Percentiles rank a stretch among this genome's conserved stretches.
These are phyloP conservation scores for Macaria notata DNA, from an alignment of 2,888 invertebrate species.

Conservation along the genomic window DNA sequence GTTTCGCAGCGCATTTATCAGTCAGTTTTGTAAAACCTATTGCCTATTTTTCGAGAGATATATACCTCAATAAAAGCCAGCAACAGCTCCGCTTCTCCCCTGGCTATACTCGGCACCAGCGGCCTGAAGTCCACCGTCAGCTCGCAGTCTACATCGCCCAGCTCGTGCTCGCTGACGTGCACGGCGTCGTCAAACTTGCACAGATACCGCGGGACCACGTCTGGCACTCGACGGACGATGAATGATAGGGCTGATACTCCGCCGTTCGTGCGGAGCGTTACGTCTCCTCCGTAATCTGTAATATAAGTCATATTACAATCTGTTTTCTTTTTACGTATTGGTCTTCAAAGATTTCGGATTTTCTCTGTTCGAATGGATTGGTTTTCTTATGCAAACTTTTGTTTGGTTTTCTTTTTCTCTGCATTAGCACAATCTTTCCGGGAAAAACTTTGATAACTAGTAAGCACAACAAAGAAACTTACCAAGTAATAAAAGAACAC, in stretches of 20 bases:
- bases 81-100: conserved; percentile 87
- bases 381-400: too few species aligned
- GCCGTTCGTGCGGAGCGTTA: conserved; percentile 90
- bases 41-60: neutral
- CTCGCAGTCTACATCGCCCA: conserved; percentile 93
- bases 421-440: too few species aligned
- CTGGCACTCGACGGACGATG: conserved; percentile 92
- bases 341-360: too few species aligned
- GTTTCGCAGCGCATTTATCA: too few species aligned
- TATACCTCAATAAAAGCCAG: conserved; percentile 86
- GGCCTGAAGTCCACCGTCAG: conserved; percentile 83
- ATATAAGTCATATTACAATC: too few species aligned
- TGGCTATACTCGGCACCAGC: conserved; percentile 82
- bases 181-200: conserved; percentile 89
- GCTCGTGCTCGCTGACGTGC: conserved; percentile 90
- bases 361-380: too few species aligned
- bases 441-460: too few species aligned
- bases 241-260: conserved; percentile 91
- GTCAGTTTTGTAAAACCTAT: too few species aligned
- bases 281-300: conserved; percentile 89
- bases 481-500: conserved; percentile 87
- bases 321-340: too few species aligned
- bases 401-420: too few species aligned
- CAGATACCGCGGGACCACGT: conserved; percentile 88
- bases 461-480: conserved; percentile 21